phyloP scores from a whole-genome alignment of 2,888 invertebrate species.

The Esperia sulphurella region DNA sequence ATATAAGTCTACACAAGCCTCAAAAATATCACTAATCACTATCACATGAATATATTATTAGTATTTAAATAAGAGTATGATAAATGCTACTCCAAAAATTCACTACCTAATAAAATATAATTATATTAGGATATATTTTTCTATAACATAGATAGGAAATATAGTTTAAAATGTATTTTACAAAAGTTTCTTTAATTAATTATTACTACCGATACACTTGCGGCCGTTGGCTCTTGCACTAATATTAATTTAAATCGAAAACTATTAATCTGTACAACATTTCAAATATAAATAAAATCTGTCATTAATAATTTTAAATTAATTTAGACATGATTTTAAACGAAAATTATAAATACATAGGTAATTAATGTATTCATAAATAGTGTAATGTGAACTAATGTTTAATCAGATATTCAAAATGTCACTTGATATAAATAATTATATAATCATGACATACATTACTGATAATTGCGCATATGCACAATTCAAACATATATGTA shows the following conservation, averaged over 20 bases:
- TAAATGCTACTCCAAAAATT: conserved; percentile 21
- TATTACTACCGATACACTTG: conserved; percentile 72
- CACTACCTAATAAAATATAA: conserved; percentile 26
- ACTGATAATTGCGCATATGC: too few species aligned
- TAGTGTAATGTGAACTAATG: not conserved
- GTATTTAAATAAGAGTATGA: conserved; percentile 17
- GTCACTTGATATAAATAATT: not conserved
- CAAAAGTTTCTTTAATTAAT: conserved; percentile 43
- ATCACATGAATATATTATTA: conserved; percentile 42
- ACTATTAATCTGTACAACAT: conserved; percentile 11
- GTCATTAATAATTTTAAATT: too few species aligned
- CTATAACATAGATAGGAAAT: conserved; percentile 15
- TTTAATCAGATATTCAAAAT: not conserved
- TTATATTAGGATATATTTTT: conserved; percentile 16
- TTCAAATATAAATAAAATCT: conserved; percentile 13
- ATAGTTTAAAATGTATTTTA: conserved; percentile 35
- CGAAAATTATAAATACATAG: not conserved
- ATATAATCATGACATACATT: not conserved
- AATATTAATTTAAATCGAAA: conserved; percentile 17
- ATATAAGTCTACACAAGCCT: conserved; percentile 31
- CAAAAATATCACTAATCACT: conserved; percentile 55
- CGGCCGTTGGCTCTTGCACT: conserved; percentile 43
- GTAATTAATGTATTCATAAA: not conserved
- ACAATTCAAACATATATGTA: not conserved
- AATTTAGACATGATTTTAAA: not conserved